Evolutionary conservation across 2,888 invertebrate species (phyloP).

Genomic region (Phengaris arion): DNA sequence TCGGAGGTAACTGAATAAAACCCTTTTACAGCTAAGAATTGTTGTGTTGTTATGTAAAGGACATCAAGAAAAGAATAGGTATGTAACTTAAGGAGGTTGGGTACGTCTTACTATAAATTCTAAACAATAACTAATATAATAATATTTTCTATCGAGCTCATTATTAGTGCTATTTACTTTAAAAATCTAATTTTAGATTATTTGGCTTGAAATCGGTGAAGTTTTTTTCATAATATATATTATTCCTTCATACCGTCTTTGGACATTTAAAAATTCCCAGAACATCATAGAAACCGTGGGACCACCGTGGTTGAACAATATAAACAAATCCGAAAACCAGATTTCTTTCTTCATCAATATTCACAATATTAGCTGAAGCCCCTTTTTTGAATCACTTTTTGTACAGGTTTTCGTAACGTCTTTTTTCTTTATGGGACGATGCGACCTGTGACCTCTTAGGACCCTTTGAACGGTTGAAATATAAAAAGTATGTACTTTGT

Average conservation of each 20-base stretch:
- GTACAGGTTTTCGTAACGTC: conserved; percentile 68
- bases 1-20: conserved; percentile 49
- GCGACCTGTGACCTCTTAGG: conserved; percentile 69
- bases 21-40: conserved; percentile 45
- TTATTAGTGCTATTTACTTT: background rate
- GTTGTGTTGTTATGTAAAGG: background rate
- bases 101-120: background rate
- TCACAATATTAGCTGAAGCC: conserved; percentile 77
- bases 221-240: background rate
- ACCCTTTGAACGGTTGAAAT: conserved; percentile 66
- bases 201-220: background rate
- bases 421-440: conserved; percentile 75
- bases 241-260: background rate
- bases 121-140: background rate
- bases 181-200: background rate
- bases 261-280: conserved; percentile 48
- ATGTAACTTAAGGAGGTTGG: background rate
- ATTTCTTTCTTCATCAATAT: conserved; percentile 79
- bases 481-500: conserved; percentile 43
- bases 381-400: conserved; percentile 69
- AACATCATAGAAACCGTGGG: conserved; percentile 63
- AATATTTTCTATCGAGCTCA: background rate
- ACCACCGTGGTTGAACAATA: conserved; percentile 65
- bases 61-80: background rate
- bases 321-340: conserved; percentile 69